A percentile compares a stretch with the other conserved stretches of the same genome.
phyloP scores from a whole-genome alignment of 23 tunicate species.

The Styela plicata region DNA sequence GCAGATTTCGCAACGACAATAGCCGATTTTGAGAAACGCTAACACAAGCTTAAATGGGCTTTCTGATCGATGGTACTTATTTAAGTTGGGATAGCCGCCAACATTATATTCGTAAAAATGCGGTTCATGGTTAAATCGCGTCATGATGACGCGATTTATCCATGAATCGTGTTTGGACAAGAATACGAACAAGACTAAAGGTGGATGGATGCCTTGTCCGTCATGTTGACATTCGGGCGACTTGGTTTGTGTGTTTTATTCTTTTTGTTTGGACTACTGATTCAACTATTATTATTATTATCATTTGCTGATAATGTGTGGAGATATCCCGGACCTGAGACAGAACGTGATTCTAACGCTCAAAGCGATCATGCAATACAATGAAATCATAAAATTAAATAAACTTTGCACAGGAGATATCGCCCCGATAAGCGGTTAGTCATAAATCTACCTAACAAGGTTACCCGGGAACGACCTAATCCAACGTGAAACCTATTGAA shows the following conservation, averaged over 20 bases:
- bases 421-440: neutral
- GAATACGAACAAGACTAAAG: neutral
- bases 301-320: no score
- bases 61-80: no score
- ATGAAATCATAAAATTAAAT: neutral
- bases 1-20: conserved; percentile 10
- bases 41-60: neutral
- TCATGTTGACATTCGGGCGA: neutral
- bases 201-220: neutral
- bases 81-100: no score
- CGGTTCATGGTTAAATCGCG: no score
- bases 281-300: no score
- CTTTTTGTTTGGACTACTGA: neutral
- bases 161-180: no score
- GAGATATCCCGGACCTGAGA: neutral
- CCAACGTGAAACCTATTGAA: neutral
- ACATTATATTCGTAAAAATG: no score
- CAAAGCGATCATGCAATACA: neutral
- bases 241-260: neutral
- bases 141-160: no score
- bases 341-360: neutral
- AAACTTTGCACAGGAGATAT: neutral
- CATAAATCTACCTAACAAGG: neutral
- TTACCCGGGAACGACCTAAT: neutral
- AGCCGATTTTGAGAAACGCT: neutral